These are phyloP conservation scores for Sylvia atricapilla DNA, from an alignment of 2,113 vertebrate genomes.

Conservation along the genomic window DNA sequence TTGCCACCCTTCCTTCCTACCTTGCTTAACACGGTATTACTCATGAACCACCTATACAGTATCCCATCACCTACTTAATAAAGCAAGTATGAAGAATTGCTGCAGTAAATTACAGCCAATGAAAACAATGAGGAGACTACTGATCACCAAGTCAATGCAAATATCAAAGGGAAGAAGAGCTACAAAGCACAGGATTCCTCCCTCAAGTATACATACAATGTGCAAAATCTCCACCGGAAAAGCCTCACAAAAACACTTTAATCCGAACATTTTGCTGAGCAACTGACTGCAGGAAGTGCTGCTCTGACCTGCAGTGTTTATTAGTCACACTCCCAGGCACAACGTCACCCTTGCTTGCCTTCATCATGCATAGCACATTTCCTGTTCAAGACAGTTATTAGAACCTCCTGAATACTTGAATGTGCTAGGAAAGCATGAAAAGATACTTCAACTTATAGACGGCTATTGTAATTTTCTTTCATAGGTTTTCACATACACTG, in stretches of 20 bases:
- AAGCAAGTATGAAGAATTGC: not conserved
- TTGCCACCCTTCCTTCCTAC: not conserved
- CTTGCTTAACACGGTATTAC: not conserved
- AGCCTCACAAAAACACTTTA: not conserved
- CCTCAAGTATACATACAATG: not conserved
- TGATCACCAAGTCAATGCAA: not conserved
- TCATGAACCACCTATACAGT: not conserved
- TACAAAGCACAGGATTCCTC: not conserved
- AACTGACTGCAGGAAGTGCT: not conserved
- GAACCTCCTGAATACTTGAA: not conserved
- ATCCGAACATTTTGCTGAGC: not conserved
- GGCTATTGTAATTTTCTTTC: not conserved
- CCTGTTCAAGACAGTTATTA: not conserved
- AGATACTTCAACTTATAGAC: not conserved
- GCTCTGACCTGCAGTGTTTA: not conserved
- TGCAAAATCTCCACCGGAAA: not conserved
- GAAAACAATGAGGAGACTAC: not conserved
- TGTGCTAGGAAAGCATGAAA: not conserved
- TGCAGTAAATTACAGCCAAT: not conserved
- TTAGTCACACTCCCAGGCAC: not conserved
- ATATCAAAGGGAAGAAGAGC: not conserved
- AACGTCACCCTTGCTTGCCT: not conserved
- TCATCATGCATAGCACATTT: not conserved
- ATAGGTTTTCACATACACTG: not conserved
- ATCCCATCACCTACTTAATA: not conserved